phyloP scores from a whole-genome alignment of 2,113 vertebrate species.

The Lepidothrix coronata region DNA sequence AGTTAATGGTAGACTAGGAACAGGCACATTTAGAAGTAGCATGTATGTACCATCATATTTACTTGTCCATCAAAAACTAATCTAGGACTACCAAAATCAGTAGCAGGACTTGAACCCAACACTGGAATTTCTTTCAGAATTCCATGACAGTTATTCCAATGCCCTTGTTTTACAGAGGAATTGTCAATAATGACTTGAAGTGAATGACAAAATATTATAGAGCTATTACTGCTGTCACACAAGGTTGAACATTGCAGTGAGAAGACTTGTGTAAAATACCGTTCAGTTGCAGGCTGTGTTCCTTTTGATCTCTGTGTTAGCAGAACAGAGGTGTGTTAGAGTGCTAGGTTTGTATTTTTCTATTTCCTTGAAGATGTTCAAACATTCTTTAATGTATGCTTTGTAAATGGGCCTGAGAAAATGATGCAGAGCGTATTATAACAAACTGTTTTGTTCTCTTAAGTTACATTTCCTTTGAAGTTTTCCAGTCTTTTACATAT shows the following conservation, averaged over 20 bases:
- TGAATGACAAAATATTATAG: background rate
- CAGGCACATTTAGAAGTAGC: background rate
- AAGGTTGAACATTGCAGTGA: background rate
- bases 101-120: background rate
- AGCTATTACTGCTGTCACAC: background rate
- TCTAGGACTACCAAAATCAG: background rate
- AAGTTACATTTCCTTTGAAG: background rate
- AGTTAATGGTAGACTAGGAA: background rate
- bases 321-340: background rate
- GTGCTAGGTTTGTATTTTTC: background rate
- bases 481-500: background rate
- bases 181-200: background rate
- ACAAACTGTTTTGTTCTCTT: background rate
- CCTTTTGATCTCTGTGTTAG: constrained; percentile 1
- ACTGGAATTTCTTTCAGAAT: background rate
- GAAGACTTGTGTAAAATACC: background rate
- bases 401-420: background rate
- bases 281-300: background rate
- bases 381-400: background rate
- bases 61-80: background rate
- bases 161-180: background rate
- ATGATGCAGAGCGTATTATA: background rate
- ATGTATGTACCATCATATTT: background rate
- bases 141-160: background rate
- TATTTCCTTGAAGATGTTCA: background rate